Conservation (phyloP, 1,140 invertebrate genomes). For the Apocrypta bakeri region DNA sequence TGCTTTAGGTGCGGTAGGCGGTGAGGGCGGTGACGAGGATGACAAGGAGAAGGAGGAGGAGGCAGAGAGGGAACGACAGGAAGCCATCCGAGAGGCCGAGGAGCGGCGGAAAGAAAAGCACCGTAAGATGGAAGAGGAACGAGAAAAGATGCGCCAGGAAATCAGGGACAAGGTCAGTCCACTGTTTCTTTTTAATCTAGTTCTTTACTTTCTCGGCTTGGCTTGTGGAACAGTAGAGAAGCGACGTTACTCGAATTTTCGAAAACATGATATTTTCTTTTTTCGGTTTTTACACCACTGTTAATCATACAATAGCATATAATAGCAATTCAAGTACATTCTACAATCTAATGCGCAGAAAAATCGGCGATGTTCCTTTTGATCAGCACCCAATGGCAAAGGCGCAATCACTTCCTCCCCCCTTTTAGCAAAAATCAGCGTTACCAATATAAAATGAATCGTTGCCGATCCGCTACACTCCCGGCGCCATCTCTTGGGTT, state of each 20-base stretch:
- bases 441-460: background rate
- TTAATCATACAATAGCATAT: too few species aligned
- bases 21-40: constrained; percentile 90
- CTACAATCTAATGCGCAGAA: too few species aligned
- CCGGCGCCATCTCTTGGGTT: background rate
- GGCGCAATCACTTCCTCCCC: too few species aligned
- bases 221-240: background rate
- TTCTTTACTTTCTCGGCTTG: background rate
- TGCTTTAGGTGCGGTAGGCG: constrained; percentile 88
- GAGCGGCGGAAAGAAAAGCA: constrained; percentile 97
- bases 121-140: constrained; percentile 98
- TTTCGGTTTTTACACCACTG: too few species aligned
- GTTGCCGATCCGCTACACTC: background rate
- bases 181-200: background rate
- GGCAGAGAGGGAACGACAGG: constrained; percentile 93
- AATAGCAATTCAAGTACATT: too few species aligned
- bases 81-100: constrained; percentile 94
- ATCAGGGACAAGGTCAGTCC: constrained; percentile 95
- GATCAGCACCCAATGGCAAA: too few species aligned
- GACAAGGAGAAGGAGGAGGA: constrained; percentile 96
- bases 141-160: constrained; percentile 97
- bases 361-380: too few species aligned
- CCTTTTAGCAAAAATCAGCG: background rate
- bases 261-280: too few species aligned
- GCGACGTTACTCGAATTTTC: too few species aligned